A percentile compares a stretch with the other conserved stretches of the same genome.
phyloP scores from a whole-genome alignment of 2,888 invertebrate genomes.

The Rotaria socialis region DNA sequence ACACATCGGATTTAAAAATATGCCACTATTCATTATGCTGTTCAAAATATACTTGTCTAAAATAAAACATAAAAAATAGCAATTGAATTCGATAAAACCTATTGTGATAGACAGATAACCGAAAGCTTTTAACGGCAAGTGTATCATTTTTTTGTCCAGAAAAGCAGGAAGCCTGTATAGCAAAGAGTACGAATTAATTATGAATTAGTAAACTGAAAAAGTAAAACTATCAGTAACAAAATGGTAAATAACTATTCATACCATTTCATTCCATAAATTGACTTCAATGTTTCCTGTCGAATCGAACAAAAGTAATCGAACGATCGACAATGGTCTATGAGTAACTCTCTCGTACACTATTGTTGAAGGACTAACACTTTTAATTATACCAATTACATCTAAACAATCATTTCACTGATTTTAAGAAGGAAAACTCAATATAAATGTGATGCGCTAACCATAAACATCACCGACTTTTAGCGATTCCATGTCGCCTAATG shows the following conservation, averaged over 20 bases:
- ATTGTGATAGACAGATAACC: background rate
- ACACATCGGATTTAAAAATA: too few species aligned
- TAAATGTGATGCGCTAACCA: background rate
- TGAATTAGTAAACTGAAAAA: background rate
- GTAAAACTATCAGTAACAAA: background rate
- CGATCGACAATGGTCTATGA: background rate
- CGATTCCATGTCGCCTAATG: background rate
- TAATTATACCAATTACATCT: background rate
- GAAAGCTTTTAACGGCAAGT: background rate
- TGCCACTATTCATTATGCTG: too few species aligned
- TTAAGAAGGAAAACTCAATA: background rate
- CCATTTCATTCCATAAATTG: background rate
- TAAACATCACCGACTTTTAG: background rate
- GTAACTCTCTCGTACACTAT: background rate
- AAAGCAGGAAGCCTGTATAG: background rate
- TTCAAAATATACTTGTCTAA: background rate
- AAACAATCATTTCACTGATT: background rate
- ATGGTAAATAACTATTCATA: background rate
- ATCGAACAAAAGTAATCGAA: slow-evolving; percentile 4
- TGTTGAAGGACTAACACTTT: background rate
- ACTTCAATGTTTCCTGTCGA: background rate
- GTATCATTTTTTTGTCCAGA: background rate
- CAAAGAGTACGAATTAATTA: background rate
- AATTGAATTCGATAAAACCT: background rate
- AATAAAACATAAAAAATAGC: background rate